phyloP scores from a whole-genome alignment of 2,888 invertebrate genomes.

The Erebia palarica region DNA sequence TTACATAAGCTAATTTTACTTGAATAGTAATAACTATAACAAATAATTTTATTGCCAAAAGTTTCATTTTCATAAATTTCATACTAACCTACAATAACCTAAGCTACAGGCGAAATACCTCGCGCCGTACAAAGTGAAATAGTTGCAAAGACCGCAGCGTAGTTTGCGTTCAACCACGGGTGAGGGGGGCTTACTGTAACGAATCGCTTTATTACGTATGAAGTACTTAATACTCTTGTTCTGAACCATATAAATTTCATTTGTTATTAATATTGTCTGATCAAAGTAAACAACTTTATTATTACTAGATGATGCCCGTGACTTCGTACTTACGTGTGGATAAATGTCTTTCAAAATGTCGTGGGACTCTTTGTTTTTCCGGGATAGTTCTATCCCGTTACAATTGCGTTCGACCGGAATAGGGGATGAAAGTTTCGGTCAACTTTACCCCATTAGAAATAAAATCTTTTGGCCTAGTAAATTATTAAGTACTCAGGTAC shows the following conservation, averaged over 20 bases:
- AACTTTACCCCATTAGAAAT: too few species aligned
- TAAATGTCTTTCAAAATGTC: too few species aligned
- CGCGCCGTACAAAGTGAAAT: constrained; percentile 35
- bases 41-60: background rate
- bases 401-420: too few species aligned
- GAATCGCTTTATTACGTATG: constrained; percentile 30
- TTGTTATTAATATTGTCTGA: background rate
- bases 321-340: too few species aligned
- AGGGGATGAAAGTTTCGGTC: too few species aligned
- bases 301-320: too few species aligned
- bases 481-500: constrained; percentile 58
- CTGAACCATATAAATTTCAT: background rate
- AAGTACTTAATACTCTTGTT: background rate
- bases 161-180: constrained; percentile 32
- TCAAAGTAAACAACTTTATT: too few species aligned
- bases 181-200: constrained; percentile 22
- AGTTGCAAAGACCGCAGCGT: constrained; percentile 33
- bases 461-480: too few species aligned
- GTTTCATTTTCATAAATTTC: constrained; percentile 10
- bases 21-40: background rate
- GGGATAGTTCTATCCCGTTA: too few species aligned
- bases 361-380: too few species aligned
- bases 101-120: constrained; percentile 27
- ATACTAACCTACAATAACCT: background rate
- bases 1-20: too few species aligned